Conservation (phyloP, 2,797 vertebrate genomes). For the Lutjanus campechanus region DNA sequence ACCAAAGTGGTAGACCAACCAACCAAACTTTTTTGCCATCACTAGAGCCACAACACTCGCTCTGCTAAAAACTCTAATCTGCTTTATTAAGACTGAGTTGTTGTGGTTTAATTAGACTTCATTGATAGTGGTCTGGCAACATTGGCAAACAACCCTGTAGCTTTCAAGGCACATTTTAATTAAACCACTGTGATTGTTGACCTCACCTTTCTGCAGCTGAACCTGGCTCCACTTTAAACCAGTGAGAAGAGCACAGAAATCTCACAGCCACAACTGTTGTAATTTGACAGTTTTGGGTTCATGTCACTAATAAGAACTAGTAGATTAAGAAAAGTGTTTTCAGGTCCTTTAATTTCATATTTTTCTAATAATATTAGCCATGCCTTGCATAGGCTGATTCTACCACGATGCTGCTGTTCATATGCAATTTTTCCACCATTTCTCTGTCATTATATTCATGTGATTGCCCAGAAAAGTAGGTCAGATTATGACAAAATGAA, state of each 20-base stretch:
- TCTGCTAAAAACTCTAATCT: not conserved
- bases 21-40: not conserved
- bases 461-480: conserved; percentile 50
- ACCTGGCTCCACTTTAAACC: not conserved
- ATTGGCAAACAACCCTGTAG: no score
- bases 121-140: no score
- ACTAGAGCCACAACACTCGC: not conserved
- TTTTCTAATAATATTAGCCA: not conserved
- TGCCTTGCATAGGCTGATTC: not conserved
- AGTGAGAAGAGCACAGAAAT: not conserved
- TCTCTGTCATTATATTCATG: conserved; percentile 14
- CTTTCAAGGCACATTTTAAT: no score
- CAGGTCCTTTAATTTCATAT: not conserved
- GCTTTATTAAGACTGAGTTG: not conserved
- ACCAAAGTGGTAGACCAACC: no score
- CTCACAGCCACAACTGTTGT: not conserved
- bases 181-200: not conserved
- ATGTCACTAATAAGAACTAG: not conserved
- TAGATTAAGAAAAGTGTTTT: not conserved
- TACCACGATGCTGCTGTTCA: not conserved
- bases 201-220: not conserved
- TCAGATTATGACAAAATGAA: conserved; percentile 56
- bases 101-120: no score
- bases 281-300: not conserved
- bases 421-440: not conserved